A percentile compares a stretch with the other conserved stretches of the same genome.
Evolutionary conservation across 1,140 invertebrate genomes (phyloP).

Genomic region (Antheraea mylitta): DNA sequence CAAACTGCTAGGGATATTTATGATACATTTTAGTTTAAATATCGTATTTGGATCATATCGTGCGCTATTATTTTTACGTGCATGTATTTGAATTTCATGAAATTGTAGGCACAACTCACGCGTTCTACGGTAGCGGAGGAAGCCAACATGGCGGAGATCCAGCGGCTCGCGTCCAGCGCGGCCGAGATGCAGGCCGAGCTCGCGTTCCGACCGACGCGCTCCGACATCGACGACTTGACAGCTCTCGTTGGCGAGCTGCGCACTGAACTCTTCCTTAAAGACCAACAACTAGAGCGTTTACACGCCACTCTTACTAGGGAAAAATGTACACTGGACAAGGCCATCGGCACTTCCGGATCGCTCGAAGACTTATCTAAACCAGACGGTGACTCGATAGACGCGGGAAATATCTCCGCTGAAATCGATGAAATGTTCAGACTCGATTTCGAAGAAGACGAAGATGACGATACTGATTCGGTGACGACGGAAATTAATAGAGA

Average conservation of each 20-base stretch:
- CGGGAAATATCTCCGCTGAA: constrained; percentile 54
- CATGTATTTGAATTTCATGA: too few species aligned
- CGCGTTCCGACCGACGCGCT: constrained; percentile 62
- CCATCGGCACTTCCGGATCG: constrained; percentile 43
- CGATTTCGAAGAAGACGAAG: constrained; percentile 51
- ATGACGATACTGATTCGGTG: constrained; percentile 58
- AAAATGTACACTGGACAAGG: constrained; percentile 38
- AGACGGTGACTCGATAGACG: constrained; percentile 26
- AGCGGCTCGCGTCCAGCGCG: constrained; percentile 55
- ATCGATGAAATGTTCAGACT: constrained; percentile 69
- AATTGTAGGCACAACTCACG: constrained; percentile 38
- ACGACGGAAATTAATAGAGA: constrained; percentile 53
- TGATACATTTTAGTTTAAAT: too few species aligned
- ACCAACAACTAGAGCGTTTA: constrained; percentile 40
- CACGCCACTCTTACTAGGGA: constrained; percentile 26
- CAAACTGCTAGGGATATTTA: too few species aligned
- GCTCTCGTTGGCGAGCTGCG: constrained; percentile 48
- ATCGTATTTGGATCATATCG: too few species aligned
- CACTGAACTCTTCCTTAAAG: constrained; percentile 44
- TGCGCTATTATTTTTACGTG: too few species aligned
- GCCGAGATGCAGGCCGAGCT: constrained; percentile 69
- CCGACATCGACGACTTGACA: constrained; percentile 59
- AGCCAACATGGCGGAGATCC: constrained; percentile 62
- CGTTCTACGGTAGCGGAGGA: constrained; percentile 60
- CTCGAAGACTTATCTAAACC: constrained; percentile 35